Conservation (phyloP, 2,888 invertebrate species). For the Cerastis rubricosa region DNA sequence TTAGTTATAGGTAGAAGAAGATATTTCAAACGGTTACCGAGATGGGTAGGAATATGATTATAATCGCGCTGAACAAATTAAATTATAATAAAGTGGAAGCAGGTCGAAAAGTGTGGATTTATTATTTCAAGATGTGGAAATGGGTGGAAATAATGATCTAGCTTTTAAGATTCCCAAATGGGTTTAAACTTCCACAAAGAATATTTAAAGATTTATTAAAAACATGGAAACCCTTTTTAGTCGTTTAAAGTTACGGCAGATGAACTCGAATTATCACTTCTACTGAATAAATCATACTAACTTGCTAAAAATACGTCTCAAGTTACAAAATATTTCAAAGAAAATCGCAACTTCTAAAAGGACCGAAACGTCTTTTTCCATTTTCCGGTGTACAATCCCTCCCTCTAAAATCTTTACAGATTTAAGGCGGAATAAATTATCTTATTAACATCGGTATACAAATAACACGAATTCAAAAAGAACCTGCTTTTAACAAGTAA, state of each 20-base stretch:
- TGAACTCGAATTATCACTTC: not conserved
- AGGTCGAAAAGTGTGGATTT: not conserved
- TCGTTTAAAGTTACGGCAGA: not conserved
- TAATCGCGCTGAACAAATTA: not conserved
- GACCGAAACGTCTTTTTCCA: not conserved
- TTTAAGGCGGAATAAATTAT: not conserved
- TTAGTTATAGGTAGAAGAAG: not conserved
- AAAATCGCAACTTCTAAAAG: not conserved
- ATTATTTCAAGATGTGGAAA: not conserved
- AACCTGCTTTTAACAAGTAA: constrained; percentile 32
- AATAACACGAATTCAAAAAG: constrained; percentile 1
- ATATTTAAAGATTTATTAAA: not conserved
- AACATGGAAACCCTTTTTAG: not conserved
- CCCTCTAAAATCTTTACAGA: not conserved
- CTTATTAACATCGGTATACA: constrained; percentile 14
- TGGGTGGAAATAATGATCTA: not conserved
- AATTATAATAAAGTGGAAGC: not conserved
- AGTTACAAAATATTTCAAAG: not conserved
- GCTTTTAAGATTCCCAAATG: too few relatives aligned
- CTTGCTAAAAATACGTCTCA: not conserved
- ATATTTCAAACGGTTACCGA: not conserved
- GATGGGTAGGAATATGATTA: not conserved
- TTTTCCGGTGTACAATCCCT: not conserved
- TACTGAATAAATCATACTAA: not conserved
- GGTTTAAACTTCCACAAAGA: not conserved